A percentile compares a stretch with the other conserved stretches of the same genome.
phyloP scores from a whole-genome alignment of 1,140 invertebrate genomes.

The Nasonia vitripennis region DNA sequence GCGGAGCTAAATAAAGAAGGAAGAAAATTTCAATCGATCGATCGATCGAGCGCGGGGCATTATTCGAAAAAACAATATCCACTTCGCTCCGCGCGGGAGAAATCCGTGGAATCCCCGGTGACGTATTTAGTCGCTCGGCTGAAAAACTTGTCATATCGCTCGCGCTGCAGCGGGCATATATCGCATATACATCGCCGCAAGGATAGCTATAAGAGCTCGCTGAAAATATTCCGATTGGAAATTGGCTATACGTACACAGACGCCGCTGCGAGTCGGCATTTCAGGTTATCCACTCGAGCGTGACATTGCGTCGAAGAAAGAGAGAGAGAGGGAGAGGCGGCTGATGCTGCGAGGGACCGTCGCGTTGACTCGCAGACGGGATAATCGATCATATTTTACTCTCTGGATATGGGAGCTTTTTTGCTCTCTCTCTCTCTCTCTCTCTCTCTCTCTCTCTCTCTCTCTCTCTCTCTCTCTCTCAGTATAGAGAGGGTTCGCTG shows the following conservation, averaged over 20 bases:
- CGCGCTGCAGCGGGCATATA: neutral
- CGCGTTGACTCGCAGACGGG: neutral
- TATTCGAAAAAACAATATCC: no score
- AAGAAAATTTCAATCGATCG: neutral
- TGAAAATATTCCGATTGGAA: constrained; percentile 31
- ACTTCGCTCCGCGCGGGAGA: no score
- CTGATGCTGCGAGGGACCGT: neutral
- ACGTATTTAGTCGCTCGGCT: neutral
- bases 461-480: neutral
- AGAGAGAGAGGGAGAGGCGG: neutral
- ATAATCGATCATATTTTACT: constrained; percentile 48
- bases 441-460: neutral
- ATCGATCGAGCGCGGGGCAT: no score
- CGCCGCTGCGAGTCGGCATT: neutral
- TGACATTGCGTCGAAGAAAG: constrained; percentile 11
- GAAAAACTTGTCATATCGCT: neutral
- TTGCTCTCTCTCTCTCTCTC: neutral
- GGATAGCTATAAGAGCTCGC: neutral
- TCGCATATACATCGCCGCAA: neutral
- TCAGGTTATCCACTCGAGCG: constrained; percentile 1
- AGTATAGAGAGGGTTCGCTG: neutral
- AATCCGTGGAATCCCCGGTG: neutral
- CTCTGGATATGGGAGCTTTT: constrained; percentile 7
- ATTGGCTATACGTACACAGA: neutral
- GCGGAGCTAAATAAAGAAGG: neutral